Evolutionary conservation across 1,140 invertebrate species (phyloP).

Genomic region (Cherax quadricarinatus): DNA sequence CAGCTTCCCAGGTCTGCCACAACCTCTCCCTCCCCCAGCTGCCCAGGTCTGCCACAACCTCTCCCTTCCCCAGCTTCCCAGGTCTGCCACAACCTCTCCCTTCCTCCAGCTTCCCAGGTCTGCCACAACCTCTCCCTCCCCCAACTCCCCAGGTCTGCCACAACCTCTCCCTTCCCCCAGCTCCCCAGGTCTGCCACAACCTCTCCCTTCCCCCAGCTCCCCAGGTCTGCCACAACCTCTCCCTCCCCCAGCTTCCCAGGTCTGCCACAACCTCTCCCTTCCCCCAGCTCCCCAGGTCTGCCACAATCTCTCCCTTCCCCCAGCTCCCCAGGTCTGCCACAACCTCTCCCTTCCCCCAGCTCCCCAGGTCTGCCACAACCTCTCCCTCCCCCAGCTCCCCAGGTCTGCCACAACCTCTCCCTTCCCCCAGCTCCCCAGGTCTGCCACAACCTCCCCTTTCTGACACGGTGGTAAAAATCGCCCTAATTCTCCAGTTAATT

Average conservation of each 20-base stretch:
- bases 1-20: background rate
- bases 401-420: background rate
- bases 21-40: background rate
- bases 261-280: no score
- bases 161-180: no score
- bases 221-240: no score
- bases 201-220: background rate
- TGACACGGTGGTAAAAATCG: conserved; percentile 64
- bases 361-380: background rate
- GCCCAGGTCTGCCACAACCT: background rate
- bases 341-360: background rate
- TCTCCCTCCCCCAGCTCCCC: background rate
- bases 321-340: background rate
- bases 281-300: no score
- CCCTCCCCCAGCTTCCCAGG: no score
- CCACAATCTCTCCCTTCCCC: background rate
- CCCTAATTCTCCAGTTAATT: conserved; percentile 71
- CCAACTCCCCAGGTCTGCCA: no score
- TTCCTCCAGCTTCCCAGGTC: no score
- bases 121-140: no score
- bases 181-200: background rate
- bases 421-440: background rate
- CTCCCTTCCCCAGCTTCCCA: no score
- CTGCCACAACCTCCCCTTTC: conserved; percentile 25
- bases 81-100: background rate